Base-by-base conservation (phyloP, 1,140 invertebrate genomes). In the Drosophila lacteicornis region DNA sequence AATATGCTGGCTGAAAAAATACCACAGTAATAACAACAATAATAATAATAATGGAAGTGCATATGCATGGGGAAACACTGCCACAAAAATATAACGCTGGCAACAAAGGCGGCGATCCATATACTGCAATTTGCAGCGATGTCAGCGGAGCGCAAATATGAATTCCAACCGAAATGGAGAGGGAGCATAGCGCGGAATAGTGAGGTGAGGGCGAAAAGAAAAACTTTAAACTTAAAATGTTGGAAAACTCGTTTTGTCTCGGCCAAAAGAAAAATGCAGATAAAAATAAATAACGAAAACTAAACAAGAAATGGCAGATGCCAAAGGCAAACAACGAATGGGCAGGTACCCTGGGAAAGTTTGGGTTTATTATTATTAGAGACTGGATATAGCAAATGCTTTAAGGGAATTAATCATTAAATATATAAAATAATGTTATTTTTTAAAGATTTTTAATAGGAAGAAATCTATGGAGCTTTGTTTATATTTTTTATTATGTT, bases 281-380 rank as follows among this genome's bases (percentile, higher is more conserved):
- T 87, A 77, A 66, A 86, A 80, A 82, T 86, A 86, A 86, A 83
- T 87, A 87, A 83, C 80, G 67, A 76, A 77, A 77, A 79, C 76
- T 71, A 61, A 78, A 78, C 50, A 61, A 78, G 58, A 49, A 68
- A 70, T 47, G 22, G 59, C 33, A 25, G 17, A 1, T 42, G 9
- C 15, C 6, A 13, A 7, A 27, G 30, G 42, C n/a, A 22, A 22
- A 30, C 27, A 19, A 25, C 63, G 67, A 70, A 55, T 56, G 1
- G 4, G 4, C 0, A 25, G 2, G 0, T 42, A 50, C 65, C 58
- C 65, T 63, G 13, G 3, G 0, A 9, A 5, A 55, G 0, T 11
- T 55, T 15, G 2, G 13, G 3, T 1, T 33, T 53, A 6, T 13
- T 17, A 7, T 13, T 2, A 33, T 2, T 17, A 25, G 22, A 25